A percentile compares a stretch with the other conserved stretches of the same genome.
Conservation (phyloP, 2,797 vertebrate genomes). For the Propithecus deckenii region DNA sequence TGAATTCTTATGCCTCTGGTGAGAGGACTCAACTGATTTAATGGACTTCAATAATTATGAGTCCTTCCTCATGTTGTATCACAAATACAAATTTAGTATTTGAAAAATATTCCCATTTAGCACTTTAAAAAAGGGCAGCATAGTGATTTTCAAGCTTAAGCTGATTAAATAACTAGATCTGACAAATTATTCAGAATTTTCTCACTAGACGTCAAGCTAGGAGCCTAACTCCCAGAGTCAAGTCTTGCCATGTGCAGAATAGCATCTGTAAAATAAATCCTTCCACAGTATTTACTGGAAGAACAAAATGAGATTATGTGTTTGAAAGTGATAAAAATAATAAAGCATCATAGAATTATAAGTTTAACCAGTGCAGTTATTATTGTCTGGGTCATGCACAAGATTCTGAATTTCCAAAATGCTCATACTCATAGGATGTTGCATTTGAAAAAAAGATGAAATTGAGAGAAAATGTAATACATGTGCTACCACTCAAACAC, state of each 20-base stretch:
- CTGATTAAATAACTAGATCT: not conserved
- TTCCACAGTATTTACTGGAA: not conserved
- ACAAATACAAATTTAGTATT: not conserved
- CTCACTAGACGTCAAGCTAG: not conserved
- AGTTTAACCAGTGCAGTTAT: not conserved
- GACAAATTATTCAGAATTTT: not conserved
- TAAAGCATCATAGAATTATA: not conserved
- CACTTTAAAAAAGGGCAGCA: not conserved
- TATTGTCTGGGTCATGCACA: not conserved
- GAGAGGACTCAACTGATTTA: not conserved
- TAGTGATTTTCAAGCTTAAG: conserved; percentile 21
- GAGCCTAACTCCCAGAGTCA: not conserved
- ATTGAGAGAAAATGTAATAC: conserved; percentile 8
- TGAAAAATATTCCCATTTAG: not conserved
- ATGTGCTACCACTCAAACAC: not conserved
- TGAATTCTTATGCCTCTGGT: not conserved
- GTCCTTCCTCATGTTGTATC: not conserved
- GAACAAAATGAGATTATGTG: not conserved
- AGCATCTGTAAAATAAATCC: not conserved
- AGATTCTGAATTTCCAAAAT: not conserved
- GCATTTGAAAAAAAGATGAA: conserved; percentile 10
- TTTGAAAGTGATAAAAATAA: conserved; percentile 22
- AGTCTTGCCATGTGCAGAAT: not conserved
- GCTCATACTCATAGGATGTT: not conserved
- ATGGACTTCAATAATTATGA: not conserved